Conservation (phyloP, 2,113 vertebrate genomes). For the Sporophila hypoxantha region DNA sequence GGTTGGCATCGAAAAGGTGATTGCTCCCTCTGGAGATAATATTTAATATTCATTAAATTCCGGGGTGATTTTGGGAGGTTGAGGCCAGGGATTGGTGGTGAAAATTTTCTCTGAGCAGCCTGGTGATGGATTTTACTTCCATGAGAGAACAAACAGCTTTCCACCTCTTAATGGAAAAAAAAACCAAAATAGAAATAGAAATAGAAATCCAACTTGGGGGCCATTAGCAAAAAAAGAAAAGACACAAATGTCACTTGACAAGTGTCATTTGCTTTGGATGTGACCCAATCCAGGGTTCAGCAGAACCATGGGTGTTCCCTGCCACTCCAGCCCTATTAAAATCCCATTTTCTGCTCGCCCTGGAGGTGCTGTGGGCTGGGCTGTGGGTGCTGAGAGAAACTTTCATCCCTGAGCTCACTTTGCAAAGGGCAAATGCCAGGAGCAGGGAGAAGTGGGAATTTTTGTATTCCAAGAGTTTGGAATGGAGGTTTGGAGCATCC, state of each 20-base stretch:
- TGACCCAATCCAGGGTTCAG: not conserved
- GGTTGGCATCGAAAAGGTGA: not conserved
- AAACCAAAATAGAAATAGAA: too few species aligned
- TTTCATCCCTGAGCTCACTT: not conserved
- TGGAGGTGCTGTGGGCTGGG: not conserved
- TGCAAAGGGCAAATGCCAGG: not conserved
- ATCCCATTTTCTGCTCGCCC: not conserved
- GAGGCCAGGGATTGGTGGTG: not conserved
- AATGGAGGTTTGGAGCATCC: not conserved
- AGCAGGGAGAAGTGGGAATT: not conserved
- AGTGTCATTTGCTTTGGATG: not conserved
- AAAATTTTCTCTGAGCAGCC: not conserved
- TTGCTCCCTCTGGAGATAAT: not conserved
- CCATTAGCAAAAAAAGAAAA: not conserved
- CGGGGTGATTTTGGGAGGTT: not conserved
- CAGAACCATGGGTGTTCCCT: not conserved
- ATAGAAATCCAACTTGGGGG: not conserved
- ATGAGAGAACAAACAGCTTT: not conserved
- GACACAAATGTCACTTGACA: not conserved
- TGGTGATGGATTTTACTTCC: not conserved
- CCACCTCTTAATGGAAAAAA: not conserved
- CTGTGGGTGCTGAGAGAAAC: not conserved
- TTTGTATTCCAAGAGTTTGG: rapidly evolving
- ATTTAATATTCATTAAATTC: not conserved
- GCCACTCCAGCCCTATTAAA: not conserved